Base-by-base conservation (phyloP, 1,140 invertebrate genomes). In the Bombus confusus region DNA sequence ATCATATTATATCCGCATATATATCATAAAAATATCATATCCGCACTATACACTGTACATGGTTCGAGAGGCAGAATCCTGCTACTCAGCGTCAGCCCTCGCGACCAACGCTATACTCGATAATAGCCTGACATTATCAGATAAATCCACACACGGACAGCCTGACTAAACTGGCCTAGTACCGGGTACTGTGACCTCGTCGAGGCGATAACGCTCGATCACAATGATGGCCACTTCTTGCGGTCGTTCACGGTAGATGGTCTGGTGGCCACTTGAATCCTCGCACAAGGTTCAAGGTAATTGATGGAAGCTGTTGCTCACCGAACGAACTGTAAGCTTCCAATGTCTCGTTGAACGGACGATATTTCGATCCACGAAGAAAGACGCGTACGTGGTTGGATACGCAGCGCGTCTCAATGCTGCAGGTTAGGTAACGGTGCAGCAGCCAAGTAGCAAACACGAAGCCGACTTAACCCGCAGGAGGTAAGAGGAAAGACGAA, bases 361-460 rank as follows among this genome's bases (percentile, higher is more conserved):
- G 86, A 88, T 74, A 73, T 80, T 80, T 73, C 86, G 81, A 88
- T 82, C 78, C 57, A 18, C 34, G 59, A 15, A 76, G 80, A 31
- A 80, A 52, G 80, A 82, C 89, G 88, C 80, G 86, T 91, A 88
- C 82, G 86, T 88, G 83, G 80, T 68, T 83, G 80, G 66, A 68
- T 69, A 52, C 64, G 68, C 83, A 31, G 12, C 68, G 80, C 76
- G 71, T 87, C 80, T 86, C 77, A 81, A 76, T 86, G 86, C 79
- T 79, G 89, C 91, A 94, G 94, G 94, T 94, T 94, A 94, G 94
- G 88, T 94, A 94, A 94, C 94, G 94, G 94, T 94, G 92, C 89
- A 71, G 85, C 90, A 91, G 93, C 91, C 92, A 92, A 92, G 92
- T 91, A 93, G 92, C 91, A 92, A 93, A 93, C 92, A 93, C 91